Base-by-base conservation (phyloP, 1,140 invertebrate genomes). In the Drosophila gunungcola region DNA sequence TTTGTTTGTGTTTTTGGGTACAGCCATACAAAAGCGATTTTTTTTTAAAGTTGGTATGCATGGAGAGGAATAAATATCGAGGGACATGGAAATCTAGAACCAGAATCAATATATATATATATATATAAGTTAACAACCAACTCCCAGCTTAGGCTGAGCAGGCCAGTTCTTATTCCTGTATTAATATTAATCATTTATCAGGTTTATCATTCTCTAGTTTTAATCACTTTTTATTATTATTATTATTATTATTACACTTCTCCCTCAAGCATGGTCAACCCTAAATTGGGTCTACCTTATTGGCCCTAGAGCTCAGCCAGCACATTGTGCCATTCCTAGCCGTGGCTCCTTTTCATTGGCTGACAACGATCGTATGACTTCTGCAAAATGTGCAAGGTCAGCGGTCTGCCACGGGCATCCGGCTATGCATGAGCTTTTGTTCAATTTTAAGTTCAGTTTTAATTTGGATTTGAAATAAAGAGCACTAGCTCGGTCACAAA, bases 361-460 rank as follows among this genome's bases (percentile, higher is more conserved):
- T 12, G 32, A 2, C 11, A 53, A 4, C 36, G 21, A 39, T 54
- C 36, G 12, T 41, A 27, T 10, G 27, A 49, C 52, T 54, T 36
- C 11, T 10, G 52, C 52, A 39, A 27, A 7, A 5, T 54, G n/a
- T 56, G 54, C 54, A n/a, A 27, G 41, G 27, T 56, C 54, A 43
- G 54, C 25, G 53, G 39, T 42, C 21, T 55, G 53, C 38, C 39
- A 55, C 53, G 53, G 39, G 39, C 39, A 55, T 55, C 25, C 25
- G 53, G 25, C 3, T 12, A 42, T 41, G 25, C 53, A 42, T 42
- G 38, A 55, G 2, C 4, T 55, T 10, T 25, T 55, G 53, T 55
- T 42, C 29, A 11, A 3, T 42, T 5, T 32, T 42, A 42, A 55
- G 4, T 46, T 25, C 11, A 46, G 45, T 46, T 46, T 46, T 48